Evolutionary conservation across 2,113 vertebrate species (phyloP).

Genomic region (Rhinopomastus cyanomelas): DNA sequence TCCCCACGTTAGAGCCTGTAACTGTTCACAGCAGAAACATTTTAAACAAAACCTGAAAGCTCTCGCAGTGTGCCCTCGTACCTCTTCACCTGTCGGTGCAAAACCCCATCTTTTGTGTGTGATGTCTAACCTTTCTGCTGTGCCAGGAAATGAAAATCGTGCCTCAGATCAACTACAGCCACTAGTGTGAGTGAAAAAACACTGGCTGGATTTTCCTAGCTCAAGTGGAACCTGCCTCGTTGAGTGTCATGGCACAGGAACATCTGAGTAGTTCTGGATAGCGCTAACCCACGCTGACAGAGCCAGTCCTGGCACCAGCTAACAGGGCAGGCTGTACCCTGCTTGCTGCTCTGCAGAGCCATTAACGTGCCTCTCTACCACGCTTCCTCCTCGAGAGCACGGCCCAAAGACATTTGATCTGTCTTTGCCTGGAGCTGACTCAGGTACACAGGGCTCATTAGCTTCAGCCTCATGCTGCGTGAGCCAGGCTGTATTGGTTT

Average conservation of each 20-base stretch:
- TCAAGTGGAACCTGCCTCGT: not conserved
- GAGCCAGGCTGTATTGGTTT: not conserved
- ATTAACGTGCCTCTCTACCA: not conserved
- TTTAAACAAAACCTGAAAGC: not conserved
- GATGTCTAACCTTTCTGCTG: not conserved
- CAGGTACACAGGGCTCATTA: not conserved
- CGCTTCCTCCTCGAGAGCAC: not conserved
- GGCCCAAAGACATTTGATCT: not conserved
- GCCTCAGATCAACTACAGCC: not conserved
- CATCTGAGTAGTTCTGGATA: not conserved
- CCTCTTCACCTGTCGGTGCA: not conserved
- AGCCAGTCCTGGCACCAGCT: not conserved
- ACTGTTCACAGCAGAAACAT: not conserved
- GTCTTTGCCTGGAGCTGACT: not conserved
- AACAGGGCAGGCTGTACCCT: not conserved
- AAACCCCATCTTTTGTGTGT: not conserved
- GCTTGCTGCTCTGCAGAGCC: not conserved
- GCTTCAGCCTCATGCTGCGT: not conserved
- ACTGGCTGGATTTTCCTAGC: not conserved
- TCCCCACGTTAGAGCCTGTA: not conserved
- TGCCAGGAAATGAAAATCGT: not conserved
- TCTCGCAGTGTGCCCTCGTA: fast-evolving
- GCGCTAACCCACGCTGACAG: not conserved
- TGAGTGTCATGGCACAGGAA: not conserved
- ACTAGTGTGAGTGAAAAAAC: not conserved